Evolutionary conservation across 2,113 vertebrate species (phyloP).

Genomic region (Climacteris rufus): DNA sequence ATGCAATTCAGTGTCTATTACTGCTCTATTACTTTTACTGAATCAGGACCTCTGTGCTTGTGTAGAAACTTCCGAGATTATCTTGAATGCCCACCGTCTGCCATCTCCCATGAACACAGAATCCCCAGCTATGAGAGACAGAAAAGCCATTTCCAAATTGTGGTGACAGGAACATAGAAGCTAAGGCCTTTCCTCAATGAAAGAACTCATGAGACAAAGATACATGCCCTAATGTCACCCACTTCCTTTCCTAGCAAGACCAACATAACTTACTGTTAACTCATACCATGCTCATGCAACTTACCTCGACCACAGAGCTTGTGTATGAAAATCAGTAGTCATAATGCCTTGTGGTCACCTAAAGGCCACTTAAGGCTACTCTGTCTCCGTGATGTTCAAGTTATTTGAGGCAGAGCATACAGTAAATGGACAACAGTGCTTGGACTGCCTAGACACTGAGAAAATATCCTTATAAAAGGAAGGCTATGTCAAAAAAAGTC

Average conservation of each 20-base stretch:
- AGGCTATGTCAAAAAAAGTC: not conserved
- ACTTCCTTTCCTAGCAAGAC: not conserved
- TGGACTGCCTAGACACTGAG: not conserved
- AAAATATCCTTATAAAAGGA: not conserved
- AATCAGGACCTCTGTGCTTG: not conserved
- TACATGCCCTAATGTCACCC: too few species aligned
- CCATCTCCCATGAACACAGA: not conserved
- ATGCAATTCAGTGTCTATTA: not conserved
- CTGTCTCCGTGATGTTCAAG: not conserved
- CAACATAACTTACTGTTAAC: not conserved
- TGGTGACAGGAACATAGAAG: not conserved
- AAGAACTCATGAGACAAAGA: not conserved
- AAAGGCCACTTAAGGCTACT: not conserved
- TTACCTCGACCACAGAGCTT: fast-evolving
- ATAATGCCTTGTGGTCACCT: not conserved
- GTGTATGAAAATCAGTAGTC: not conserved
- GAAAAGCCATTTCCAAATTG: not conserved
- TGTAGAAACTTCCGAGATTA: not conserved
- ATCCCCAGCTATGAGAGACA: not conserved
- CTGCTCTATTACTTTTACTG: not conserved
- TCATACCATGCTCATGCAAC: not conserved
- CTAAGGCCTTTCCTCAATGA: not conserved
- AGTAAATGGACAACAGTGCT: not conserved
- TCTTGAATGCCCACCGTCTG: not conserved
- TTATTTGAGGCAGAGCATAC: not conserved